phyloP scores from a whole-genome alignment of 2,113 vertebrate genomes.

The Rhombomys opimus region DNA sequence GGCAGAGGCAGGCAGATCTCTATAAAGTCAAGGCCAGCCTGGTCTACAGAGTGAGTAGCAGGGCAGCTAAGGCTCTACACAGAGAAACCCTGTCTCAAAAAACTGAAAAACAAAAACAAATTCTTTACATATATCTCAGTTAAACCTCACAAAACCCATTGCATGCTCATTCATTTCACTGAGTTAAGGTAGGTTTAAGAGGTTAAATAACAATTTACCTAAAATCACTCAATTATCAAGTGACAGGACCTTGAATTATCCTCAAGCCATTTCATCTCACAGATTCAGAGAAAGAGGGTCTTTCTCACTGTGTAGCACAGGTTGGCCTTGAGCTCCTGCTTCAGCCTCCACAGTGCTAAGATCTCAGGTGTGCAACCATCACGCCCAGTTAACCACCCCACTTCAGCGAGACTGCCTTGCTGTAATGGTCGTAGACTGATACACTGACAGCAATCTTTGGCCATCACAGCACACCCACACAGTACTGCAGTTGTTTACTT shows the following conservation, averaged over 20 bases:
- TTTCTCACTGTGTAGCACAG: neutral
- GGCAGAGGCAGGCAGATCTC: neutral
- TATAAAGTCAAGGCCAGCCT: neutral
- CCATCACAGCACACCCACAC: neutral
- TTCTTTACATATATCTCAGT: neutral
- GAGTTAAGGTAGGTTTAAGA: slow-evolving; percentile 18
- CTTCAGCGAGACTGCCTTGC: neutral
- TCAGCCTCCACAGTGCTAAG: neutral
- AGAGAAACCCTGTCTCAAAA: neutral
- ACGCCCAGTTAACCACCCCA: neutral
- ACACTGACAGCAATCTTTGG: neutral
- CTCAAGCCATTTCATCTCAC: neutral
- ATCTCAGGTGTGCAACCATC: neutral
- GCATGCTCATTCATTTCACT: slow-evolving; percentile 27
- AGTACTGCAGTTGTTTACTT: slow-evolving; percentile 32
- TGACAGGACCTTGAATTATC: neutral
- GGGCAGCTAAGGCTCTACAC: neutral
- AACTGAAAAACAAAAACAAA: neutral
- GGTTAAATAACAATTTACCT: neutral
- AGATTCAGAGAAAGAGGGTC: neutral
- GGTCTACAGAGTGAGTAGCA: neutral
- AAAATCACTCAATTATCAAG: neutral
- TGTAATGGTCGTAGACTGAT: neutral
- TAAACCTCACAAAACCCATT: slow-evolving; percentile 45
- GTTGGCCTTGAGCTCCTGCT: neutral